Percentiles rank a stretch among this genome's conserved stretches.
Evolutionary conservation across 1,140 invertebrate species (phyloP).

Genomic region (Helicoverpa zea): DNA sequence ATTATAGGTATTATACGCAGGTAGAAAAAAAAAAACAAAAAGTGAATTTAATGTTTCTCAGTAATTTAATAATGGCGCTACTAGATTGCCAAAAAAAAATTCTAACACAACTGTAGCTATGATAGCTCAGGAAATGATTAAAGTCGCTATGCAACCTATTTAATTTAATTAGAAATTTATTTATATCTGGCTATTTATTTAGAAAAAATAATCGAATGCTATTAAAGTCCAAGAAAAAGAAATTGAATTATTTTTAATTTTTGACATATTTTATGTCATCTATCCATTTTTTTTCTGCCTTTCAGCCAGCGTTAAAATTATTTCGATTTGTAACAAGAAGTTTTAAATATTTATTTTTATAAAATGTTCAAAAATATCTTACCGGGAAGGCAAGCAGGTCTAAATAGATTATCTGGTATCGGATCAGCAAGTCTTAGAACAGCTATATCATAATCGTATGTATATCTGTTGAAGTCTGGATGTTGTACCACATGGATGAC

Average conservation of each 20-base stretch:
- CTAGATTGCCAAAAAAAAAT: no score
- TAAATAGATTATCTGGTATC: constrained; percentile 87
- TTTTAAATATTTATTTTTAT: background rate
- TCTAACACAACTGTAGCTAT: no score
- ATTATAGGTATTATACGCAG: no score
- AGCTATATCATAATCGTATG: constrained; percentile 94
- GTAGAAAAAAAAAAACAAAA: no score
- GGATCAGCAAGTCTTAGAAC: constrained; percentile 90
- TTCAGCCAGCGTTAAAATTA: background rate
- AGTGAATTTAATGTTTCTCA: no score
- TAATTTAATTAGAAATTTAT: background rate
- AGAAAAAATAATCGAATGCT: background rate
- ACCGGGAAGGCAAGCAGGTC: constrained; percentile 91
- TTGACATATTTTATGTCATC: background rate
- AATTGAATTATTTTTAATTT: background rate
- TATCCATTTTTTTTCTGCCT: background rate
- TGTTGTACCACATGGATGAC: constrained; percentile 86
- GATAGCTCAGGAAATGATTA: no score
- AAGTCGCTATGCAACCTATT: no score
- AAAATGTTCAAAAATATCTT: constrained; percentile 41
- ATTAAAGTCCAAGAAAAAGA: background rate
- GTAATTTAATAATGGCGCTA: no score
- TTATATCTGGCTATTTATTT: background rate
- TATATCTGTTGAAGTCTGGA: constrained; percentile 90
- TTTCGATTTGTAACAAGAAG: background rate